These are phyloP conservation scores for Ancistrus triradiatus DNA, from an alignment of 2,113 vertebrate species.

Conservation along the genomic window DNA sequence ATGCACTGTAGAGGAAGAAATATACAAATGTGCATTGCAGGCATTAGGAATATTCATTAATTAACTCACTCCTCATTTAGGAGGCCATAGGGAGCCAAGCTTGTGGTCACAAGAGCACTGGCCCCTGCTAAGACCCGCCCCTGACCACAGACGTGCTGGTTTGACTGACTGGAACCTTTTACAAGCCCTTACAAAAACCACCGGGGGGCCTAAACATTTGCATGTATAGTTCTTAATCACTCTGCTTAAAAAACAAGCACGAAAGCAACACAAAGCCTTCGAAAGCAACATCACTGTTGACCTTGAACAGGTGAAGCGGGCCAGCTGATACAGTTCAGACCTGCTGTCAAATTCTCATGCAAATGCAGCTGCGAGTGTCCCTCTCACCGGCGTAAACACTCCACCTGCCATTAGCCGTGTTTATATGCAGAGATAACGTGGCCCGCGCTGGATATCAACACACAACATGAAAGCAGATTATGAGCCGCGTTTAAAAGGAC, in stretches of 20 bases:
- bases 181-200: no score
- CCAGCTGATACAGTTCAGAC: constrained; percentile 3
- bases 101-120: no score
- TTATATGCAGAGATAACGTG: constrained; percentile 48
- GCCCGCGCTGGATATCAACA: constrained; percentile 37
- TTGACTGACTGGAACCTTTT: no score
- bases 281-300: constrained; percentile 28
- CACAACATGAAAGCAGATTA: constrained; percentile 46
- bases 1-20: no score
- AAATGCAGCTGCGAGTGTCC: constrained; percentile 37
- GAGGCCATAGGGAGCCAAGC: no score
- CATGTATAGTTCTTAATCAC: no score
- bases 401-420: constrained; percentile 40
- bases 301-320: constrained; percentile 34
- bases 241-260: neutral
- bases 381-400: constrained; percentile 23
- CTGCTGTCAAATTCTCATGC: constrained; percentile 48
- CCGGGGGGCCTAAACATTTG: no score
- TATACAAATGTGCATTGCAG: no score
- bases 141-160: no score
- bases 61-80: no score
- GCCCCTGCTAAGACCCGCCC: no score
- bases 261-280: constrained; percentile 5
- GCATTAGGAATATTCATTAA: no score
- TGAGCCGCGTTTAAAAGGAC: constrained; percentile 50